Conservation (phyloP, 2,797 vertebrate species). For the Onychomys arenicola region DNA sequence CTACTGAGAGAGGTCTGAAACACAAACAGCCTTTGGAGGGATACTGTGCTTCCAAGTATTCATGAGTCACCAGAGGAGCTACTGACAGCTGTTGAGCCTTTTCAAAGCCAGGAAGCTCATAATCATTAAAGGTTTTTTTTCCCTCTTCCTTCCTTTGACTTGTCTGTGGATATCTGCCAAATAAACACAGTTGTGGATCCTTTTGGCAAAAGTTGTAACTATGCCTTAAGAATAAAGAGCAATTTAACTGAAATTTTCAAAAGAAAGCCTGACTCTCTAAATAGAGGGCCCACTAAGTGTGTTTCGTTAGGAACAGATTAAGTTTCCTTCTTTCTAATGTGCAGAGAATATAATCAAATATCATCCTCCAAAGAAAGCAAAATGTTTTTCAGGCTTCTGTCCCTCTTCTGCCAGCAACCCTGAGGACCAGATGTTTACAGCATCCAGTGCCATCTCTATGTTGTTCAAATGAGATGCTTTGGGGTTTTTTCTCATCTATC, state of each 20-base stretch:
- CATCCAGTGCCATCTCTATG: neutral
- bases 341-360: slow-evolving; percentile 37
- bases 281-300: neutral
- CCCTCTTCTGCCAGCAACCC: neutral
- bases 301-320: slow-evolving; percentile 21
- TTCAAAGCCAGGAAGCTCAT: slow-evolving; percentile 77
- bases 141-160: slow-evolving; percentile 52
- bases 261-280: slow-evolving; percentile 53
- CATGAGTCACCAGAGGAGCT: slow-evolving; percentile 70
- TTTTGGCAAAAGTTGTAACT: slow-evolving; percentile 70
- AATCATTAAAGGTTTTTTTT: slow-evolving; percentile 64
- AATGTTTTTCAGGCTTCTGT: neutral
- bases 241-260: slow-evolving; percentile 50
- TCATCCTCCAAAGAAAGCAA: slow-evolving; percentile 17
- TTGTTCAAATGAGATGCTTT: neutral
- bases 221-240: slow-evolving; percentile 61
- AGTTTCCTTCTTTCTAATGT: neutral
- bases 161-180: slow-evolving; percentile 29
- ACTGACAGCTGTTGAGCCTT: slow-evolving; percentile 67
- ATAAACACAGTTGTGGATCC: slow-evolving; percentile 60
- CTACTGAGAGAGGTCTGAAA: slow-evolving; percentile 56
- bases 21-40: neutral
- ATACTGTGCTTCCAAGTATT: slow-evolving; percentile 43
- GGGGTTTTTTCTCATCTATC: neutral
- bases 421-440: neutral